Evolutionary conservation across 2,113 vertebrate genomes (phyloP), one percentile per base, ranked within the genome.

Genomic region (Epinephelus fuscoguttatus): DNA sequence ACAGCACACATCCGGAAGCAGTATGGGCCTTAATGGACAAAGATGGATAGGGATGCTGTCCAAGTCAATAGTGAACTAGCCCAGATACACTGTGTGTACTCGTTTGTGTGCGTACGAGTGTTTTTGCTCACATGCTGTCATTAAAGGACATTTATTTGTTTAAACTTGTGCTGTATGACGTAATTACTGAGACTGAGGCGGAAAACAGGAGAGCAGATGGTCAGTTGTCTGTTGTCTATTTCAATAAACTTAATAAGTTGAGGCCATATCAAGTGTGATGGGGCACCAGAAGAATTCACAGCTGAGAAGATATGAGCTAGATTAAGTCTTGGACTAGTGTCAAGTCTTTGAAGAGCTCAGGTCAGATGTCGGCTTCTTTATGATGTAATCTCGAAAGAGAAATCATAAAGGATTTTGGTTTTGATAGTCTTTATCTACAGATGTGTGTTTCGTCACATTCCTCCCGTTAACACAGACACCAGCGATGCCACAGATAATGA

Each of bases 1-100:
- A 76, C 69, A 61, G 86, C 80, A 83, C 82, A 71, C 80, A 84
- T 90, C 91, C 85, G 87, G 89, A 90, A 81, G 78, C 68, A 33
- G 62, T 72, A 76, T 47, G n/a, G 47, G 57, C 78, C 66, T 63
- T 93, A 93, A 93, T 91, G 81, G 91, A 92, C 85, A 81, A 50
- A 91, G 89, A 93, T 86, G 81, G 87, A 94, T 90, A 60, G 79
- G 50, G 67, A 80, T 76, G 73, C 61, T 75, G 73, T 85, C 57
- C 9, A 12, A 87, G 87, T 82, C 82, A 63, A 82, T 91, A 74
- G 76, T 75, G 81, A 81, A 75, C 68, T 81, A 78, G 52, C 27
- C 72, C 91, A 85, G 85, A 85, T 77, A 49, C 76, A 19, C 23
- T 64, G 70, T 63, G 57, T 74, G 71, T 61, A 21, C 14, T 23